A percentile compares a stretch with the other conserved stretches of the same genome.
Evolutionary conservation across 2,113 vertebrate species (phyloP).

Genomic region (Dipodomys stephensi): DNA sequence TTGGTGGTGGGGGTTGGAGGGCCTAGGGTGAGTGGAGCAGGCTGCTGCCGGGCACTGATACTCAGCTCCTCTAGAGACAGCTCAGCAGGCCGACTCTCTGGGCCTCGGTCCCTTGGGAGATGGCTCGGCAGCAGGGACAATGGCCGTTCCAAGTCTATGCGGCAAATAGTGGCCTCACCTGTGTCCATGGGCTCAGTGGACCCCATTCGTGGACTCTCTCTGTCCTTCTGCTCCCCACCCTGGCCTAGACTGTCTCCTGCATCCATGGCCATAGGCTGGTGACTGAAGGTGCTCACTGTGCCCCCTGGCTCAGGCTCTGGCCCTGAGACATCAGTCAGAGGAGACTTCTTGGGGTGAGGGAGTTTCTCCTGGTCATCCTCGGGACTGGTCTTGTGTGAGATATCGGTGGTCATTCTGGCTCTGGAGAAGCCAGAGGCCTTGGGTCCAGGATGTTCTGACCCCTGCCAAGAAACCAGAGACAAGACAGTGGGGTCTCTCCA

Average conservation of each 20-base stretch:
- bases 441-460: slow-evolving; percentile 82
- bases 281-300: slow-evolving; percentile 85
- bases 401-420: slow-evolving; percentile 93
- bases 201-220: slow-evolving; percentile 83
- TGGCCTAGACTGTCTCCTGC: slow-evolving; percentile 83
- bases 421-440: slow-evolving; percentile 73
- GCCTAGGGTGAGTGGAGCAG: slow-evolving; percentile 78
- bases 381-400: slow-evolving; percentile 90
- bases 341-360: slow-evolving; percentile 87
- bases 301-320: slow-evolving; percentile 86
- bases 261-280: slow-evolving; percentile 84
- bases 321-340: slow-evolving; percentile 86
- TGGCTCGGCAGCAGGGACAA: slow-evolving; percentile 69
- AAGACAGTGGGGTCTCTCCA: neutral
- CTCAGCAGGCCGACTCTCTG: slow-evolving; percentile 90
- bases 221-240: slow-evolving; percentile 80
- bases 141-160: slow-evolving; percentile 76
- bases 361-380: slow-evolving; percentile 92
- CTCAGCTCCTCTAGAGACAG: slow-evolving; percentile 97
- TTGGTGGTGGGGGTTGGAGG: neutral
- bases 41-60: slow-evolving; percentile 92
- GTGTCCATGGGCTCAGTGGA: slow-evolving; percentile 94
- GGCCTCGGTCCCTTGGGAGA: slow-evolving; percentile 85
- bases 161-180: slow-evolving; percentile 79
- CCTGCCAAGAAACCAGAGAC: slow-evolving; percentile 71